Conservation (phyloP, 1,140 invertebrate genomes). For the Drosophila nigromelanica region DNA sequence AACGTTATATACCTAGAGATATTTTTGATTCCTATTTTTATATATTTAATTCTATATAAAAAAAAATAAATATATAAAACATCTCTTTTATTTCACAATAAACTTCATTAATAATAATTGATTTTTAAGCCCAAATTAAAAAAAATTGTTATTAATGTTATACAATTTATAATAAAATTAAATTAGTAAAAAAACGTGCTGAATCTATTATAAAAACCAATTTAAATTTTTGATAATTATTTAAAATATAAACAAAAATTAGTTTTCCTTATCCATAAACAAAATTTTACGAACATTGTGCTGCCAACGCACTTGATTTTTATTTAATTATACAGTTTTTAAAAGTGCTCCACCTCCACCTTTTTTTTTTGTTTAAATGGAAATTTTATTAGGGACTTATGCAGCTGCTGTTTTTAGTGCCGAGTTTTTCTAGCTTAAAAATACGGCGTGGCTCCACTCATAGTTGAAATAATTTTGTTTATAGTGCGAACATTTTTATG, state of each 20-base stretch:
- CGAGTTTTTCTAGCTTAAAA: conserved; percentile 16
- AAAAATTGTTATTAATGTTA: too few relatives aligned
- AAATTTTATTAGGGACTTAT: conserved; percentile 44
- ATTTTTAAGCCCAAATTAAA: too few relatives aligned
- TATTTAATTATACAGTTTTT: conserved; percentile 38
- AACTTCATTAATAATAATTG: too few relatives aligned
- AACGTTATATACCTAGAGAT: not conserved
- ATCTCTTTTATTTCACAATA: too few relatives aligned
- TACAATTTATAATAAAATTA: too few relatives aligned
- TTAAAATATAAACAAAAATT: too few relatives aligned
- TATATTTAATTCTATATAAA: not conserved
- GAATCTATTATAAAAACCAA: too few relatives aligned
- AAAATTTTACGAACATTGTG: too few relatives aligned
- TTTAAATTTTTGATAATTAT: not conserved
- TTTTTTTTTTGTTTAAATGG: conserved; percentile 15
- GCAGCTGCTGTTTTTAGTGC: conserved; percentile 34
- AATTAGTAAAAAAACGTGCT: too few relatives aligned
- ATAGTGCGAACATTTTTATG: conserved; percentile 52
- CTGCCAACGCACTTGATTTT: not conserved
- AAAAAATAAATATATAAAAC: not conserved
- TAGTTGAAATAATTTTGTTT: conserved; percentile 60
- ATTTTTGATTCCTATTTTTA: not conserved
- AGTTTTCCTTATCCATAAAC: too few relatives aligned
- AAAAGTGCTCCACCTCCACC: conserved; percentile 7
- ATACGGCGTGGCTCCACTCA: conserved; percentile 20